These are phyloP conservation scores for Solen grandis DNA, from an alignment of 1,140 invertebrate genomes.

Conservation along the genomic window DNA sequence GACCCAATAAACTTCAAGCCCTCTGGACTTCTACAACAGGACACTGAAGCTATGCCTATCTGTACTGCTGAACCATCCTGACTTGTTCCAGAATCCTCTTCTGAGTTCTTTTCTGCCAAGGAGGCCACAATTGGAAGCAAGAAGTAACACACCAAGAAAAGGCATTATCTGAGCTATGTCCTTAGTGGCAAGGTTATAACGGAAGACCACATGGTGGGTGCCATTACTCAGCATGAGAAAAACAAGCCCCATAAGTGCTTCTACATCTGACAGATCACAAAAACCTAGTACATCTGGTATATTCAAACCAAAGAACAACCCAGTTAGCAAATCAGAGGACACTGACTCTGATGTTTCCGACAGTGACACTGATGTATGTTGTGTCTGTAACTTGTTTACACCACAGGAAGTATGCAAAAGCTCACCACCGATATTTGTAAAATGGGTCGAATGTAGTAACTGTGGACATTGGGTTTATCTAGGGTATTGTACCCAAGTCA, in stretches of 20 bases:
- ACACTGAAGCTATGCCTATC: background rate
- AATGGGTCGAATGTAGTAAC: slow-evolving; percentile 4
- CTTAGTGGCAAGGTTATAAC: slow-evolving; percentile 15
- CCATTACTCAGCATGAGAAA: background rate
- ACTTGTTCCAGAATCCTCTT: background rate
- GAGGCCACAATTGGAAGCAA: background rate
- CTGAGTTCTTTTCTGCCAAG: background rate
- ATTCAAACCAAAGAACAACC: background rate
- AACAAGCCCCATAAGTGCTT: background rate
- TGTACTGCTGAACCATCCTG: background rate
- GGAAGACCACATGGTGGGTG: background rate
- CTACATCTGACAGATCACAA: background rate
- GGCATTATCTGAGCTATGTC: slow-evolving; percentile 3
- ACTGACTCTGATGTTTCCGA: slow-evolving; percentile 21
- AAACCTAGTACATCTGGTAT: slow-evolving; percentile 19
- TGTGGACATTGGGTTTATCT: slow-evolving; percentile 37
- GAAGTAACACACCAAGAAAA: slow-evolving; percentile 13
- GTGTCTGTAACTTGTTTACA: slow-evolving; percentile 24
- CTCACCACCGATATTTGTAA: slow-evolving; percentile 14
- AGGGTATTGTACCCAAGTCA: slow-evolving; percentile 1
- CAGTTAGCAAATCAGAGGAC: background rate
- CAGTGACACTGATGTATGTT: slow-evolving; percentile 16
- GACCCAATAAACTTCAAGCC: slow-evolving; percentile 23
- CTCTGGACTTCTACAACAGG: slow-evolving; percentile 10
- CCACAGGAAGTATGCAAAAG: slow-evolving; percentile 12